Percentiles rank a stretch among this genome's conserved stretches.
These are phyloP conservation scores for Carollia perspicillata DNA, from an alignment of 2,113 vertebrate species.

Conservation along the genomic window DNA sequence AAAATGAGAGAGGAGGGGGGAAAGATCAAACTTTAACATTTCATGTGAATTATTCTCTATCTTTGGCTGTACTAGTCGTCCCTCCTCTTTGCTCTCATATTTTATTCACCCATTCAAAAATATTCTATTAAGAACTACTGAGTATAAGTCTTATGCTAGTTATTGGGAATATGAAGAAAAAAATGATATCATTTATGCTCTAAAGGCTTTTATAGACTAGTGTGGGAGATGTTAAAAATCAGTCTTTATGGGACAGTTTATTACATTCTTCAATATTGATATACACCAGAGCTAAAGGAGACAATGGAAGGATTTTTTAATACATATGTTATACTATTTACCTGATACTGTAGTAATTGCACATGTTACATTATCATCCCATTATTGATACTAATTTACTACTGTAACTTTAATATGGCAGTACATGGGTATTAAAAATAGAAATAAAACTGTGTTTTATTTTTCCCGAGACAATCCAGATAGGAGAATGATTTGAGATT, in stretches of 20 bases:
- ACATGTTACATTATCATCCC: not conserved
- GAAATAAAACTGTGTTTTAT: slow-evolving; percentile 17
- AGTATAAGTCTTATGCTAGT: slow-evolving; percentile 19
- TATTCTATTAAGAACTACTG: not conserved
- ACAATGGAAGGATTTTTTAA: not conserved
- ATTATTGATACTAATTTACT: not conserved
- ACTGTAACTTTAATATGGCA: not conserved
- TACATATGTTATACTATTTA: not conserved
- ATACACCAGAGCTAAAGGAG: not conserved
- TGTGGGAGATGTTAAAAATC: not conserved
- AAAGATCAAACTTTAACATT: not conserved
- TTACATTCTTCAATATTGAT: not conserved
- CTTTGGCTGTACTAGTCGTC: not conserved
- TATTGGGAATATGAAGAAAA: not conserved
- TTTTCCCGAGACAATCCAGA: slow-evolving; percentile 14
- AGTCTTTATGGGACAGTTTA: not conserved
- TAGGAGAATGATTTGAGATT: slow-evolving; percentile 1
- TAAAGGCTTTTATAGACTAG: not conserved
- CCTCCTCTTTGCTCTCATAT: not conserved
- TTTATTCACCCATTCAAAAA: slow-evolving; percentile 21
- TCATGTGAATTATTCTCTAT: not conserved
- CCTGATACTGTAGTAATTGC: not conserved
- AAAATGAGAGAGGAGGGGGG: not conserved
- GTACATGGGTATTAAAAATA: not conserved
- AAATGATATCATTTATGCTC: not conserved